phyloP scores from a whole-genome alignment of 2,888 invertebrate species.

The Calameuta pallipes region DNA sequence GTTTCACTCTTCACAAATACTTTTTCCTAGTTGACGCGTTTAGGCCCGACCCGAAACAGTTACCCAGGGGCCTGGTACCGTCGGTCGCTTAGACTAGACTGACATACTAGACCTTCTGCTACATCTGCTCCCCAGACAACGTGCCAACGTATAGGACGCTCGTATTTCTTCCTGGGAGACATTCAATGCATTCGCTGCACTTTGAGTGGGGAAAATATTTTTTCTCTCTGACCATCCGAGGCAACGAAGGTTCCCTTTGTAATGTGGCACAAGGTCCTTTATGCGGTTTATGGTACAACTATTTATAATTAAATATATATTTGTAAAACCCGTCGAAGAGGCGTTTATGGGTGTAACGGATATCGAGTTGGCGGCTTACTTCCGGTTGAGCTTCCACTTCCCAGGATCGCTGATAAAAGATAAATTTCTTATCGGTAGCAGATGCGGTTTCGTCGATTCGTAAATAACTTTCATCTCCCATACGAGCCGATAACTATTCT shows the following conservation, averaged over 20 bases:
- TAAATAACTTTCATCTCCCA: neutral
- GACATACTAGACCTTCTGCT: neutral
- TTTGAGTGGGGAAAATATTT: neutral
- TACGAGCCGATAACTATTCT: neutral
- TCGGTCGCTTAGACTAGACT: too few relatives aligned
- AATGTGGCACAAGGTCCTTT: neutral
- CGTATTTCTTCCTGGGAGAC: neutral
- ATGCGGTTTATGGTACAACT: neutral
- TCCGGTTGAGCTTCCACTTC: neutral
- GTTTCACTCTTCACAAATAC: neutral
- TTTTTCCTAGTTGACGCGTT: neutral
- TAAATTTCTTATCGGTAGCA: constrained; percentile 15
- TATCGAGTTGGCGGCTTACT: neutral
- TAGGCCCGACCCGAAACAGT: neutral
- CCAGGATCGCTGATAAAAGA: constrained; percentile 16
- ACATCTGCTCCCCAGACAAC: neutral
- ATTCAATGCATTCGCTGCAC: neutral
- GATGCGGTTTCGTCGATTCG: neutral
- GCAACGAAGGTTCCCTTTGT: neutral
- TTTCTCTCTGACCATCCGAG: neutral
- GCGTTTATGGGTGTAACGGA: neutral
- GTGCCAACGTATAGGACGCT: neutral
- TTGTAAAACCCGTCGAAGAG: neutral
- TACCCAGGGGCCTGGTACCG: too few relatives aligned
- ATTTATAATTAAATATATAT: neutral